Conservation (phyloP, 2,797 vertebrate genomes). For the Siniperca scherzeri region DNA sequence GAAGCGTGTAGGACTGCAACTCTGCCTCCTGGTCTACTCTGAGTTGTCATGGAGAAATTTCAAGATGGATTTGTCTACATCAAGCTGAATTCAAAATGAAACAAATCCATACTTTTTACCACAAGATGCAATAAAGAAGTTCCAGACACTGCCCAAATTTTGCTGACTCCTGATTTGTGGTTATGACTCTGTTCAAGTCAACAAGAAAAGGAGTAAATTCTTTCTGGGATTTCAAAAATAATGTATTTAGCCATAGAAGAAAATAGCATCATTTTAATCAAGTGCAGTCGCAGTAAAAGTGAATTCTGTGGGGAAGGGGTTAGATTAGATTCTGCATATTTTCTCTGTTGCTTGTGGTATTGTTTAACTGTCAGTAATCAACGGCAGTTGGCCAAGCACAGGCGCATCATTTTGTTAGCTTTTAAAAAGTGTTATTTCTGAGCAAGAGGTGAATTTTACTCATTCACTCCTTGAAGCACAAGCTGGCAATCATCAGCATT, state of each 20-base stretch:
- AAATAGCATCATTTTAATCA: slow-evolving; percentile 50
- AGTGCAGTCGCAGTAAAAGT: slow-evolving; percentile 37
- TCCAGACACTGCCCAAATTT: slow-evolving; percentile 43
- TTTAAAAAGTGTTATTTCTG: slow-evolving; percentile 48
- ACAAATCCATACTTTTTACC: slow-evolving; percentile 47
- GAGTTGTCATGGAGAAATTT: slow-evolving; percentile 27
- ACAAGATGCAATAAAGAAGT: slow-evolving; percentile 52
- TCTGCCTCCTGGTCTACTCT: too few relatives aligned
- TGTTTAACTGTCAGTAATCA: slow-evolving; percentile 58
- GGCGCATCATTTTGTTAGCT: slow-evolving; percentile 47
- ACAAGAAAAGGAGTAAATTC: slow-evolving; percentile 54
- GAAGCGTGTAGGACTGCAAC: too few relatives aligned
- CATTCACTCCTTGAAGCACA: slow-evolving; percentile 52
- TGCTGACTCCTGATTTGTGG: slow-evolving; percentile 62
- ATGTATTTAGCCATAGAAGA: slow-evolving; percentile 50
- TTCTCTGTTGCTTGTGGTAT: slow-evolving; percentile 35
- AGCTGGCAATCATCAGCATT: slow-evolving; percentile 68
- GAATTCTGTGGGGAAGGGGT: slow-evolving; percentile 40
- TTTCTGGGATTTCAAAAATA: slow-evolving; percentile 46
- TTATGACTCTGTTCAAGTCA: slow-evolving; percentile 44
- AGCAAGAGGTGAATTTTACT: slow-evolving; percentile 36
- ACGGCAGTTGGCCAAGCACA: slow-evolving; percentile 43
- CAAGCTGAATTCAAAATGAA: slow-evolving; percentile 57
- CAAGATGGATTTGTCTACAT: slow-evolving; percentile 25
- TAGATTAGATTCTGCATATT: slow-evolving; percentile 53